These are phyloP conservation scores for Ciconia maguari DNA, from an alignment of 2,113 vertebrate genomes.

Conservation along the genomic window DNA sequence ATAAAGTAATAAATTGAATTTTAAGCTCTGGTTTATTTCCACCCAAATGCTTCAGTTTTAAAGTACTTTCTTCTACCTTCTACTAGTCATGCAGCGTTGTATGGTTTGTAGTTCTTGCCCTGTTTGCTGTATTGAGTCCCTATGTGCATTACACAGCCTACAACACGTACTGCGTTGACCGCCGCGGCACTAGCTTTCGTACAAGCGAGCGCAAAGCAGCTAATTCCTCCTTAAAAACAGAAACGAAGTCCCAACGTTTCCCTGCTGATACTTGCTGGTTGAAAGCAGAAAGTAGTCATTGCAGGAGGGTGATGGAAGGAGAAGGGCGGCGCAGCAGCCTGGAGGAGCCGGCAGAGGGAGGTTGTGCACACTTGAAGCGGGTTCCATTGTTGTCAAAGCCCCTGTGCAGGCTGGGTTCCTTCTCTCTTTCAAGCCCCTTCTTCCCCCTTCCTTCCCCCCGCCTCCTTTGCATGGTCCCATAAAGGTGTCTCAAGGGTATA, in stretches of 20 bases:
- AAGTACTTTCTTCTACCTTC: neutral
- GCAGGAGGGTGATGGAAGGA: neutral
- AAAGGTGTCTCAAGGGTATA: conserved; percentile 74
- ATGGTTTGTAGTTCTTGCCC: neutral
- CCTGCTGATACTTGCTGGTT: rapidly evolving
- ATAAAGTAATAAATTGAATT: neutral
- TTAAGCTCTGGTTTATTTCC: neutral
- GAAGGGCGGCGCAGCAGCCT: neutral
- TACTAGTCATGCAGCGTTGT: rapidly evolving
- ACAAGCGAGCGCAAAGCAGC: rapidly evolving
- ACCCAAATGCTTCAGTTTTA: neutral
- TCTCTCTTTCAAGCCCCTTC: neutral
- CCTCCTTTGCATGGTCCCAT: conserved; percentile 45
- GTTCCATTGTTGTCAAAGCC: conserved; percentile 40
- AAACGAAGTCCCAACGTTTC: rapidly evolving
- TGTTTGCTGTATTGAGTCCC: rapidly evolving
- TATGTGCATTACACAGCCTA: neutral
- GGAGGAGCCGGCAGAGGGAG: conserved; percentile 81
- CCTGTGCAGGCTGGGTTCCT: neutral
- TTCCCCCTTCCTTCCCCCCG: neutral
- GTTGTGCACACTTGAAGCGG: neutral
- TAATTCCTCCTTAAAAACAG: neutral
- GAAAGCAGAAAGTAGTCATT: neutral
- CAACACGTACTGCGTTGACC: rapidly evolving
- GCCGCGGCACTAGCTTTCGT: neutral